Base-by-base conservation (phyloP, 2,113 vertebrate genomes). In the Mionectes macconnelli region DNA sequence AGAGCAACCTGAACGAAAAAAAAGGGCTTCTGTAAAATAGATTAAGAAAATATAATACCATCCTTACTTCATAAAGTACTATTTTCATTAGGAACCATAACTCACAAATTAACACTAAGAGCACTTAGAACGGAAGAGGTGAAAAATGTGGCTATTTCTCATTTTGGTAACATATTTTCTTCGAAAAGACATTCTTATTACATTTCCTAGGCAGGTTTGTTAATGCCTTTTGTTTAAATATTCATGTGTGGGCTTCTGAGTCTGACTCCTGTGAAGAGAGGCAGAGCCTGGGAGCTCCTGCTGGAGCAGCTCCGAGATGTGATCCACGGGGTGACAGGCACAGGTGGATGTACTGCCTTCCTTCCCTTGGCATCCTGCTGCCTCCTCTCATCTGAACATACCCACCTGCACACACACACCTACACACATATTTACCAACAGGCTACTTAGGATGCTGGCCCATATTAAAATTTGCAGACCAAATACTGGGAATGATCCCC, bases 221-320 rank as follows among this genome's bases (percentile, higher is more conserved):
- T 94, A 96, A 93, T 75, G 69, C 53, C 62, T 95, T 94, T 95
- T 90, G 87, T 94, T 97, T 85, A 95, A 94, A 95, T 90, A 96
- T 90, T 93, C 75, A 90, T 89, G n/a, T 0, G 1, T 53, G 88
- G 85, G 68, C 23, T 93, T 87, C 52, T 70, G 85, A 96, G 90
- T 11, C 68, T 90, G 87, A 52, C 27, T 90, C 56, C 44, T 94
- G 28, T 49, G 83, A 90, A 68, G 37, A 93, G 25, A 77, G 24
- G 40, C 12, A 18, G 67, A 90, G 37, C 8, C 42, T 16, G 59
- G 39, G 63, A 93, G 53, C 70, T 85, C 59, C 79, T 27, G 74
- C 57, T 45, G 75, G 27, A 70, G 66, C 28, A 2, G 59, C 59
- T 80, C 42, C 0, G 52, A 42, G 93, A 35, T 12, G 67, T 24